Conservation (phyloP, 2,888 invertebrate genomes). For the Nymphalis polychloros region DNA sequence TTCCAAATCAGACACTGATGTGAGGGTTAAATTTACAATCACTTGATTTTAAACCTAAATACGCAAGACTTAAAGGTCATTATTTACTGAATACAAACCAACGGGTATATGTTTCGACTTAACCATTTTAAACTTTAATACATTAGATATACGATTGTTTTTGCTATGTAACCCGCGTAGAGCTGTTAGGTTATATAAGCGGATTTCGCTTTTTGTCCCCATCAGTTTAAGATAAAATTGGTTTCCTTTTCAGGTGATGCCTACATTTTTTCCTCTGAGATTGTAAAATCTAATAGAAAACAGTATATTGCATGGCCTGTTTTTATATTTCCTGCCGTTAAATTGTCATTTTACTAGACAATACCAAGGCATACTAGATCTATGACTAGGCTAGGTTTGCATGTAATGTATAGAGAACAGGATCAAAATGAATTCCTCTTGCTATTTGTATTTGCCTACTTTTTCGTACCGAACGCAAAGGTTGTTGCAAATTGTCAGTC, state of each 20-base stretch:
- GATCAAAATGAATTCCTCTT: too few relatives aligned
- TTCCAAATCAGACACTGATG: slow-evolving; percentile 42
- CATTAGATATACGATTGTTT: background rate
- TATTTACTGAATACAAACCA: background rate
- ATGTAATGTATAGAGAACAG: too few relatives aligned
- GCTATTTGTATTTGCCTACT: background rate
- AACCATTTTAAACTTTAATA: slow-evolving; percentile 17
- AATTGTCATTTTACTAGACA: too few relatives aligned
- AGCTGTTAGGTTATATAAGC: slow-evolving; percentile 20
- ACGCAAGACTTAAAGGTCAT: background rate
- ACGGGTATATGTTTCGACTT: background rate
- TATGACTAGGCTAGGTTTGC: too few relatives aligned
- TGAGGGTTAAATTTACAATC: slow-evolving; percentile 21
- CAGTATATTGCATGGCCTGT: background rate
- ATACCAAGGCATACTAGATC: too few relatives aligned
- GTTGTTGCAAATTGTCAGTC: slow-evolving; percentile 29
- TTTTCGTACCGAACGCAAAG: background rate
- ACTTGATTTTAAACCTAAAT: background rate
- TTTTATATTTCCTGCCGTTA: background rate
- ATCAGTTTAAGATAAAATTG: slow-evolving; percentile 29
- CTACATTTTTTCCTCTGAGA: background rate
- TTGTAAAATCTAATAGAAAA: slow-evolving; percentile 6
- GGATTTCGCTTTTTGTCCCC: slow-evolving; percentile 37
- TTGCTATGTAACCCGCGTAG: background rate
- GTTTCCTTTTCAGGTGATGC: slow-evolving; percentile 31